A percentile compares a stretch with the other conserved stretches of the same genome.
phyloP scores from a whole-genome alignment of 1,140 invertebrate species.

The Sitodiplosis mosellana region DNA sequence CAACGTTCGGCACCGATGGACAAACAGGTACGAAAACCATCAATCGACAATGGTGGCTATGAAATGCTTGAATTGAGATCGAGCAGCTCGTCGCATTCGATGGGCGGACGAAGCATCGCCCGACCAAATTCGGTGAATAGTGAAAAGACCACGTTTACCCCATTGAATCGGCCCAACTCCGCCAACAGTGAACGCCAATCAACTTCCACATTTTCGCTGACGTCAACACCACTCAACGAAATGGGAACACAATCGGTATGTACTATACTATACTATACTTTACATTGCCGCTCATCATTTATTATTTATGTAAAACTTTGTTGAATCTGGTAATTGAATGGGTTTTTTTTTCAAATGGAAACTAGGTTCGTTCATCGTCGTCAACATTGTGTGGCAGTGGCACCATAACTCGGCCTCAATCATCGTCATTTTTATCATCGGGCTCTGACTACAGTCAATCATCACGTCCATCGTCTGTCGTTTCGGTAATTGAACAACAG shows the following conservation, averaged over 20 bases:
- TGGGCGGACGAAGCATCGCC: slow-evolving; percentile 13
- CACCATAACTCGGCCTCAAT: too few species aligned
- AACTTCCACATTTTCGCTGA: slow-evolving; percentile 2
- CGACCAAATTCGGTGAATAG: slow-evolving; percentile 19
- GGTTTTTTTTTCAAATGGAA: too few species aligned
- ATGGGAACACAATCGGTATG: too few species aligned
- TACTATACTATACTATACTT: background rate
- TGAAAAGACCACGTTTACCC: slow-evolving; percentile 10
- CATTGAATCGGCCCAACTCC: slow-evolving; percentile 5
- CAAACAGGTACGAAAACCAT: background rate
- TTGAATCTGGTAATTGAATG: too few species aligned
- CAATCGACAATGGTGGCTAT: background rate
- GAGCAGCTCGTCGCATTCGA: background rate
- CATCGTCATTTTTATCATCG: too few species aligned
- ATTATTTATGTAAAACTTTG: too few species aligned
- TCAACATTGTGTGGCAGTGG: slow-evolving; percentile 2
- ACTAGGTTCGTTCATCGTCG: slow-evolving; percentile 2
- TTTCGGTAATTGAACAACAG: background rate
- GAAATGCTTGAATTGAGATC: background rate
- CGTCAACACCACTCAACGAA: slow-evolving; percentile 2
- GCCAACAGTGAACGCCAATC: slow-evolving; percentile 2
- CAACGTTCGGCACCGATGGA: background rate
- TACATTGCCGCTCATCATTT: background rate
- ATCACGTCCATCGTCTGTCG: background rate
- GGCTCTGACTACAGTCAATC: too few species aligned